Conservation (phyloP, 1,140 invertebrate genomes). For the Vanessa atalanta region DNA sequence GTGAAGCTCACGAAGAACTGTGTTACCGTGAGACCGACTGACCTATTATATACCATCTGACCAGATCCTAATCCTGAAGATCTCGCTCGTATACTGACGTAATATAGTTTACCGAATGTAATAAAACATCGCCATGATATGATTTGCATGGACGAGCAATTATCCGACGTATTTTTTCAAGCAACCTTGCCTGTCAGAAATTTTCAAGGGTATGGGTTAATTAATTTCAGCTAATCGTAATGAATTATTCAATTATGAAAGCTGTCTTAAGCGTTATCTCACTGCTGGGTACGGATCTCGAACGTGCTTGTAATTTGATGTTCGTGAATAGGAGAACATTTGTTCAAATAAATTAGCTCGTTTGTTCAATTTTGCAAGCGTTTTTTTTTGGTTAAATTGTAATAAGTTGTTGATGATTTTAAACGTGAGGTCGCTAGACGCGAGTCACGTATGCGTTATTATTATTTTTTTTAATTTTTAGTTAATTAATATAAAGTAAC, state of each 20-base stretch:
- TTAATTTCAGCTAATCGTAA: constrained; percentile 44
- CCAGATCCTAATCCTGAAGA: constrained; percentile 64
- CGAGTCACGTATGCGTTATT: background rate
- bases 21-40: constrained; percentile 47
- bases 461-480: background rate
- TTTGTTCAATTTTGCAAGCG: constrained; percentile 34
- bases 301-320: constrained; percentile 20
- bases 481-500: background rate
- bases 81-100: constrained; percentile 65
- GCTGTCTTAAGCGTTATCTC: constrained; percentile 33
- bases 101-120: constrained; percentile 51
- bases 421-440: background rate
- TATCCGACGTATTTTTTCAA: constrained; percentile 53
- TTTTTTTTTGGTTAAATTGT: constrained; percentile 4
- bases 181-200: constrained; percentile 63
- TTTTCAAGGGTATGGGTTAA: constrained; percentile 50
- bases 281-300: constrained; percentile 18
- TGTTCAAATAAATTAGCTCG: constrained; percentile 29
- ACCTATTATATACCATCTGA: constrained; percentile 70
- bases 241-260: constrained; percentile 49
- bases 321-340: constrained; percentile 22
- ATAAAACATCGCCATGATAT: constrained; percentile 50
- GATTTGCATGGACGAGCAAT: constrained; percentile 46
- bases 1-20: constrained; percentile 61
- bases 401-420: background rate